Percentiles rank a stretch among this genome's conserved stretches.
Conservation (phyloP, 2,797 vertebrate genomes). For the Muraenolepis orangiensis region DNA sequence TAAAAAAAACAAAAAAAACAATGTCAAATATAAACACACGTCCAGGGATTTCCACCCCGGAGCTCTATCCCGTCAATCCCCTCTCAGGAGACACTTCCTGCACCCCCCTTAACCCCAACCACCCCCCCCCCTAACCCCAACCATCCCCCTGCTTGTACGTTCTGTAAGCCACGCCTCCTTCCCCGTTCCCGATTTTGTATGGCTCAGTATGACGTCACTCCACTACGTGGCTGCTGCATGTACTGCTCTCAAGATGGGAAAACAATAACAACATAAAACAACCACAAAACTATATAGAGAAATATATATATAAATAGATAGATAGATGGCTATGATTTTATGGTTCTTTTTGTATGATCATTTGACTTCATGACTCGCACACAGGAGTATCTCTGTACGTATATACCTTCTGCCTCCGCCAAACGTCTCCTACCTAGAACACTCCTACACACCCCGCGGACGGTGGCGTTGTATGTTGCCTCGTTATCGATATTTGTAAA, state of each 20-base stretch:
- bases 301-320: slow-evolving; percentile 82
- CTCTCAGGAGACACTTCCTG: slow-evolving; percentile 61
- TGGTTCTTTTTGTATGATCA: slow-evolving; percentile 72
- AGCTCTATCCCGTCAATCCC: slow-evolving; percentile 58
- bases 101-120: slow-evolving; percentile 73
- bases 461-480: slow-evolving; percentile 69
- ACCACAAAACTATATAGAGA: slow-evolving; percentile 68
- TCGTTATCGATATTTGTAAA: slow-evolving; percentile 89
- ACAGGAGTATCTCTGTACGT: slow-evolving; percentile 76
- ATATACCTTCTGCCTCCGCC: slow-evolving; percentile 69
- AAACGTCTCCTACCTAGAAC: slow-evolving; percentile 70
- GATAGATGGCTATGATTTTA: slow-evolving; percentile 82
- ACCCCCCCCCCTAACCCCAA: slow-evolving; percentile 80
- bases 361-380: slow-evolving; percentile 75
- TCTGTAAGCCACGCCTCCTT: slow-evolving; percentile 57
- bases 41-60: slow-evolving; percentile 42
- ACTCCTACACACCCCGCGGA: slow-evolving; percentile 64
- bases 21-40: slow-evolving; percentile 36
- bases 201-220: slow-evolving; percentile 89
- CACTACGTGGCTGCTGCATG: slow-evolving; percentile 97
- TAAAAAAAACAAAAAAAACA: slow-evolving; percentile 34
- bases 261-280: too few species aligned
- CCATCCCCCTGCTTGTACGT: slow-evolving; percentile 76
- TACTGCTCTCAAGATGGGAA: slow-evolving; percentile 83
- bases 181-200: slow-evolving; percentile 78